Percentiles rank a stretch among this genome's conserved stretches.
Conservation (phyloP, 2,797 vertebrate species). For the Molossus molossus region DNA sequence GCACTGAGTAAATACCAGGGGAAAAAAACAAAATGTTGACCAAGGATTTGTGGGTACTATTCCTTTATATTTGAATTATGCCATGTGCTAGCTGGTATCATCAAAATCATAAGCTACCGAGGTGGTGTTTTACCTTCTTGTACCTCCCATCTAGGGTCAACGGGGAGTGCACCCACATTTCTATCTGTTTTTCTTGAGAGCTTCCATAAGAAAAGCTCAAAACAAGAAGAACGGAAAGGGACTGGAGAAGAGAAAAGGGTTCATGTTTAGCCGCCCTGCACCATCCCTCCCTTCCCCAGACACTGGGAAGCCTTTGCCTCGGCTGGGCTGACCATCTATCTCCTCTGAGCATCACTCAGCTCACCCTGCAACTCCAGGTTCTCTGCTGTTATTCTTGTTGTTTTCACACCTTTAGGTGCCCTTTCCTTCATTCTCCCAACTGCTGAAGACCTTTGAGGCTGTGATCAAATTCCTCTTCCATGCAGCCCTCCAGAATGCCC, state of each 20-base stretch:
- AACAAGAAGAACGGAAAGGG: not conserved
- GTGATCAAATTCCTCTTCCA: not conserved
- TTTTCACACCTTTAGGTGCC: not conserved
- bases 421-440: not conserved
- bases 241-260: not conserved
- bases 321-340: fast-evolving
- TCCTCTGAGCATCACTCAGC: not conserved
- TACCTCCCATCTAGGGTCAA: not conserved
- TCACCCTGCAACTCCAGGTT: not conserved
- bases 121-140: not conserved
- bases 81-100: not conserved
- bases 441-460: not conserved
- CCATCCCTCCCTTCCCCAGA: not conserved
- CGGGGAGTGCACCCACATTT: not conserved
- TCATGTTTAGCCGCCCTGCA: fast-evolving
- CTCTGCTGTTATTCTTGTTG: not conserved
- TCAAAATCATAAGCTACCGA: not conserved
- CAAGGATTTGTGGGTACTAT: slow-evolving; percentile 25
- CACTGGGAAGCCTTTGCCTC: not conserved
- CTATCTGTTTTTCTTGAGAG: not conserved
- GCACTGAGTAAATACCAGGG: slow-evolving; percentile 46
- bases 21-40: not conserved
- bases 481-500: not conserved
- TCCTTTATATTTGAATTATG: not conserved
- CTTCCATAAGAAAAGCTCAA: not conserved